A percentile compares a stretch with the other conserved stretches of the same genome.
Evolutionary conservation across 2,113 vertebrate species (phyloP).

Genomic region (Arvicanthis niloticus): DNA sequence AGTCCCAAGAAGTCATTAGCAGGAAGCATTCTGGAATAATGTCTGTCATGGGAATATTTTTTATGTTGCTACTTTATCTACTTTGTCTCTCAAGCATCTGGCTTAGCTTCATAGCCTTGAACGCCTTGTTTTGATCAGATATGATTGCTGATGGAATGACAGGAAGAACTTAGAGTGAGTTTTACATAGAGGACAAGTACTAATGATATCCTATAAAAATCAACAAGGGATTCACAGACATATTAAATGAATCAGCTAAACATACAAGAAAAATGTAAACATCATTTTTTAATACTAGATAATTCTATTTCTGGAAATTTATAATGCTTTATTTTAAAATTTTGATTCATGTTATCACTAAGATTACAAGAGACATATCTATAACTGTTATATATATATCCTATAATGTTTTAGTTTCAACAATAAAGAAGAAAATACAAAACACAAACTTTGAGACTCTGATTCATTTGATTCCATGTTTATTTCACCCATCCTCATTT

Average conservation of each 20-base stretch:
- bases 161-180: background rate
- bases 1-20: background rate
- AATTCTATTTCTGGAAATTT: background rate
- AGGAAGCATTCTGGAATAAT: constrained; percentile 25
- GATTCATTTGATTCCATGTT: constrained; percentile 10
- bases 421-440: background rate
- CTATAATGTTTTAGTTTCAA: constrained; percentile 7
- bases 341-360: background rate
- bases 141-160: background rate
- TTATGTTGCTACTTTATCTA: background rate
- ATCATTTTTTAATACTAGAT: constrained; percentile 16
- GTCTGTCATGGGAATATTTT: background rate
- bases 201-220: background rate
- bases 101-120: background rate
- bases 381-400: background rate
- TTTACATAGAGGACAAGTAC: background rate
- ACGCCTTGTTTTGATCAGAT: background rate
- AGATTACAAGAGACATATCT: background rate
- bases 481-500: constrained; percentile 8
- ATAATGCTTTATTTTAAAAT: background rate
- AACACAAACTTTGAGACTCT: background rate
- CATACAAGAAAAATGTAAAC: background rate
- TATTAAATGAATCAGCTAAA: background rate
- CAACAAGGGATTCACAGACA: background rate
- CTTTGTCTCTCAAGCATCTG: background rate